These are phyloP conservation scores for Diuraphis noxia DNA, from an alignment of 1,140 invertebrate genomes.

Conservation along the genomic window DNA sequence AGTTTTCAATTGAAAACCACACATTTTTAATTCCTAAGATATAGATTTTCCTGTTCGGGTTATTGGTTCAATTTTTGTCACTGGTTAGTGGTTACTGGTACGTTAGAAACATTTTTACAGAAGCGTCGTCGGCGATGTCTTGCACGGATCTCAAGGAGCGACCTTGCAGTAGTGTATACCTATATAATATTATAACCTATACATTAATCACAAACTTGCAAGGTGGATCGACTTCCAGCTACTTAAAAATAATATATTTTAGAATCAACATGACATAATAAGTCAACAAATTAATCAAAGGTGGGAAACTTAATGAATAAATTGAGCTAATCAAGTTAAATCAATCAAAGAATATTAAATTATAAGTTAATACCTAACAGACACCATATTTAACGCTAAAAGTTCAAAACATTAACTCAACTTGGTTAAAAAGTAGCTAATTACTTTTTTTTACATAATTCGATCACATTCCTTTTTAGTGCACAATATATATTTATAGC, in stretches of 20 bases:
- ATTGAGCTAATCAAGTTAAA: too few species aligned
- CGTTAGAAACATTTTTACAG: background rate
- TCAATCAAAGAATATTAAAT: too few species aligned
- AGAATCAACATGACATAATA: too few species aligned
- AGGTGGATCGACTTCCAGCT: too few species aligned
- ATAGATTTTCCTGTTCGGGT: background rate
- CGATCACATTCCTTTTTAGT: background rate
- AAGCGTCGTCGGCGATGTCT: background rate
- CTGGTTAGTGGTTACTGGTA: too few species aligned
- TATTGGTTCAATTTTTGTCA: background rate
- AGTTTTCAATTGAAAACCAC: too few species aligned
- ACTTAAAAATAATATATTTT: too few species aligned
- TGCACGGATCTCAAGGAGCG: background rate
- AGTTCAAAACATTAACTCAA: background rate
- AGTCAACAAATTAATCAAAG: too few species aligned
- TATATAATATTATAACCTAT: background rate
- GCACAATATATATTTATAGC: background rate
- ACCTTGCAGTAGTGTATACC: background rate
- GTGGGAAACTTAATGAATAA: too few species aligned
- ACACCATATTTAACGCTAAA: background rate
- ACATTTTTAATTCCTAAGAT: too few species aligned
- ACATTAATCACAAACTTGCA: too few species aligned
- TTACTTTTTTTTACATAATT: background rate
- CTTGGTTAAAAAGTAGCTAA: background rate
- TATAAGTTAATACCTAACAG: background rate